Conservation (phyloP, 1,140 invertebrate species). For the Heliconius congener region DNA sequence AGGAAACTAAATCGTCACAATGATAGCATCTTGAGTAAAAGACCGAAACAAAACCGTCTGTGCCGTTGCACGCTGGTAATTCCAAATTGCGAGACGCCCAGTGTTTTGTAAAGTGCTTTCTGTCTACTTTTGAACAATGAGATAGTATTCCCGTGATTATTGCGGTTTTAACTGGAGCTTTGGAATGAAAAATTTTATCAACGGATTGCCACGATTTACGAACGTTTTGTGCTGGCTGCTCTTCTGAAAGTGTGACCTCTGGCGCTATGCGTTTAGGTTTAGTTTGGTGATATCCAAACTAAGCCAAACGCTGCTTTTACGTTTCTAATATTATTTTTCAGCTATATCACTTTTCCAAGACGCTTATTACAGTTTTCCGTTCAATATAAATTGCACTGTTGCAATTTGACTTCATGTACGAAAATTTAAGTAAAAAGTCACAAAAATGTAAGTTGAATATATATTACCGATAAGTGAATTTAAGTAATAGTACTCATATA, state of each 20-base stretch:
- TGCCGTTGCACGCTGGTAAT: conserved; percentile 28
- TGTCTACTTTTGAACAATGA: conserved; percentile 36
- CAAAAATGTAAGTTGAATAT: neutral
- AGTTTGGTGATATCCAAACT: neutral
- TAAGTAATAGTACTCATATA: conserved; percentile 20
- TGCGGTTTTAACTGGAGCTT: conserved; percentile 33
- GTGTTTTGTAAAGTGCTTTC: conserved; percentile 38
- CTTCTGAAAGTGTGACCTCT: neutral
- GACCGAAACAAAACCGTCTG: conserved; percentile 27
- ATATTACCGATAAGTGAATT: neutral
- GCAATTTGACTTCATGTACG: neutral
- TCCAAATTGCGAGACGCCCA: conserved; percentile 31
- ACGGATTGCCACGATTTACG: conserved; percentile 20
- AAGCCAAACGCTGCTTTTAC: neutral
- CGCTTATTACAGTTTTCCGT: neutral
- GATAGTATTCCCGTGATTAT: conserved; percentile 34
- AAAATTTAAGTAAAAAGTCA: neutral
- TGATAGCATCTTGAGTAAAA: conserved; percentile 22
- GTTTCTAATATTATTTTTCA: neutral
- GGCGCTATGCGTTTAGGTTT: neutral
- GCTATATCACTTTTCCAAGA: neutral
- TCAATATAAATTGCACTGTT: neutral
- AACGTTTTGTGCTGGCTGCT: neutral
- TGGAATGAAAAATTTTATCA: conserved; percentile 30
- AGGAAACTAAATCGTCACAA: conserved; percentile 23